Base-by-base conservation (phyloP, 92 coral and sea anemone genomes). In the Phenganax subtilis region DNA sequence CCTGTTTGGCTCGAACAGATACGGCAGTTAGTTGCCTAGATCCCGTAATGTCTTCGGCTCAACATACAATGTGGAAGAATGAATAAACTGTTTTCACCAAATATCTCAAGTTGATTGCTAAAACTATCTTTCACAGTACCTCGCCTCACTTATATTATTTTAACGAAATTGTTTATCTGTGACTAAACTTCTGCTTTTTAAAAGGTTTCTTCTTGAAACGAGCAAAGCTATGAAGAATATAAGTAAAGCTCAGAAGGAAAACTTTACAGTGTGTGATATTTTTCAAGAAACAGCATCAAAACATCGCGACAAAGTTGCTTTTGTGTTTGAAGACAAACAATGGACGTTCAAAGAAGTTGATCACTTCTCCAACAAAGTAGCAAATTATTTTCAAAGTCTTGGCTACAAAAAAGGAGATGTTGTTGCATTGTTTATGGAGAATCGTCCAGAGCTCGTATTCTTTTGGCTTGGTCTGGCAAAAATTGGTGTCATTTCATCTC, bases 341-440 rank as follows among this genome's bases (percentile, higher is more conserved):
- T 93, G 97, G 97, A 89, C 97, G 69, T 91, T 93, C 82, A 81
- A 89, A 77, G 97, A 93, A 57, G 92, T 87, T 0, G 96, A 93
- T 12, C 87, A 86, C 16, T 91, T 86, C 68, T 85, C 97, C 20
- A 93, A 93, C 85, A 86, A 85, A 72, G 77, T 93, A 27, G 97
- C 92, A 29, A 91, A 93, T 82, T 91, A 84, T 75, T 93, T 91
- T 88, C 88, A 88, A 82, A 86, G 92, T 55, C 82, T 85, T 60
- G 97, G 97, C 17, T 91, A 84, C 88, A 72, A 75, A 58, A 93
- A 93, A 67, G 97, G 97, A 51, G 97, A 93, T 55, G 92, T 88
- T 17, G 90, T 93, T 8, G 96, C 93, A 12, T 71, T 91, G 29
- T 80, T 89, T 28, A 80, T 93, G 79, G 97, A 91, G 73, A 84